These are phyloP conservation scores for Platycheirus albimanus DNA, from an alignment of 2,888 invertebrate genomes.

Conservation along the genomic window DNA sequence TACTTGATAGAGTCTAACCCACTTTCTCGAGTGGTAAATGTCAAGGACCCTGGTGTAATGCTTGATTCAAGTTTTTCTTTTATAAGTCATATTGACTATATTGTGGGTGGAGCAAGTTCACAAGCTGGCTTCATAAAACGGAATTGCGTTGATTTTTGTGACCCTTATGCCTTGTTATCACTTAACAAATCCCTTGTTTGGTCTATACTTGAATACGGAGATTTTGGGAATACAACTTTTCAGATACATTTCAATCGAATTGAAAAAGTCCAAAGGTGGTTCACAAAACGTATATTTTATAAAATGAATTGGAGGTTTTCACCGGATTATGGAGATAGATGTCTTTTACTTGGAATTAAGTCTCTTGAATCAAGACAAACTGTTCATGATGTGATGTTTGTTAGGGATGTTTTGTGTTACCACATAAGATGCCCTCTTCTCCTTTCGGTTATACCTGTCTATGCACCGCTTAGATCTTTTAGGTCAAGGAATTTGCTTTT, in stretches of 20 bases:
- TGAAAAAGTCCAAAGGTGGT: background rate
- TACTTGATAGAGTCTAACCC: background rate
- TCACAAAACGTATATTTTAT: background rate
- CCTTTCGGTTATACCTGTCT: too few species aligned
- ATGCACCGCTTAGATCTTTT: too few species aligned
- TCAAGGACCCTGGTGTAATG: background rate
- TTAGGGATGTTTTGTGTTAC: too few species aligned
- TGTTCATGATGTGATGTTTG: too few species aligned
- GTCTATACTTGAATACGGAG: background rate
- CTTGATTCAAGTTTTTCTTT: background rate
- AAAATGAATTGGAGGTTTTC: too few species aligned
- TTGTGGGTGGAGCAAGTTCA: background rate
- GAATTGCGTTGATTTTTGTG: background rate
- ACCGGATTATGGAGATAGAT: too few species aligned
- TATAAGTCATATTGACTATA: too few species aligned
- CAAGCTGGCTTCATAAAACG: background rate
- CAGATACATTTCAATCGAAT: background rate
- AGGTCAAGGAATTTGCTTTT: too few species aligned
- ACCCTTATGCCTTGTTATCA: too few species aligned
- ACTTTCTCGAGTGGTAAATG: background rate
- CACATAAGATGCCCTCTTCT: too few species aligned
- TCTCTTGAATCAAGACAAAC: too few species aligned
- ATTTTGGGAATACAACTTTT: background rate
- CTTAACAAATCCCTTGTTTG: background rate
- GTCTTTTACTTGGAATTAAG: too few species aligned